phyloP scores from a whole-genome alignment of 2,888 invertebrate genomes.

The Hypercompe scribonia region DNA sequence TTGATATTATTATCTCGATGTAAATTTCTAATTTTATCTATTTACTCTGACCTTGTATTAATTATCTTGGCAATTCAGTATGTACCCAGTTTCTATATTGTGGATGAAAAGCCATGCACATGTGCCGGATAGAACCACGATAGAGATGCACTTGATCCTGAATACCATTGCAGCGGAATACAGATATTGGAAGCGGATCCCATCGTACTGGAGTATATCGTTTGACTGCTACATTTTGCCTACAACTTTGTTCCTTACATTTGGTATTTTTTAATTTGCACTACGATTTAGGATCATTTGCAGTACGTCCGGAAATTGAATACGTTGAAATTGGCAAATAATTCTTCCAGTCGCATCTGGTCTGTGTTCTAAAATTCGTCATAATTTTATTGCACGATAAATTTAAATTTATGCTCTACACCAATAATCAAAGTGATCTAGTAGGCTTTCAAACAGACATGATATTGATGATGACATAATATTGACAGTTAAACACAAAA shows the following conservation, averaged over 20 bases:
- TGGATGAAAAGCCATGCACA: conserved; percentile 62
- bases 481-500: conserved; percentile 12
- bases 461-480: too few species aligned
- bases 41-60: not conserved
- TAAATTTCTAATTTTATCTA: not conserved
- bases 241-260: not conserved
- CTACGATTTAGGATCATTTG: not conserved
- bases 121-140: conserved; percentile 72
- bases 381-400: not conserved
- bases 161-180: conserved; percentile 76
- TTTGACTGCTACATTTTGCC: conserved; percentile 52
- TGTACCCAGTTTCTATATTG: conserved; percentile 58
- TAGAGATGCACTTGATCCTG: conserved; percentile 81
- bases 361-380: not conserved
- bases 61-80: conserved; percentile 41
- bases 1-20: not conserved
- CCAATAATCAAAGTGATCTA: not conserved
- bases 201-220: conserved; percentile 77
- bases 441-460: conserved; percentile 6
- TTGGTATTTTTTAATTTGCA: not conserved
- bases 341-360: not conserved
- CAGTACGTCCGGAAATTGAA: not conserved
- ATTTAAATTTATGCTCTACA: not conserved
- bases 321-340: not conserved
- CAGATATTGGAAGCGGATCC: conserved; percentile 76